Conservation (phyloP, 2,797 vertebrate species). For the Macrochelys suwanniensis region DNA sequence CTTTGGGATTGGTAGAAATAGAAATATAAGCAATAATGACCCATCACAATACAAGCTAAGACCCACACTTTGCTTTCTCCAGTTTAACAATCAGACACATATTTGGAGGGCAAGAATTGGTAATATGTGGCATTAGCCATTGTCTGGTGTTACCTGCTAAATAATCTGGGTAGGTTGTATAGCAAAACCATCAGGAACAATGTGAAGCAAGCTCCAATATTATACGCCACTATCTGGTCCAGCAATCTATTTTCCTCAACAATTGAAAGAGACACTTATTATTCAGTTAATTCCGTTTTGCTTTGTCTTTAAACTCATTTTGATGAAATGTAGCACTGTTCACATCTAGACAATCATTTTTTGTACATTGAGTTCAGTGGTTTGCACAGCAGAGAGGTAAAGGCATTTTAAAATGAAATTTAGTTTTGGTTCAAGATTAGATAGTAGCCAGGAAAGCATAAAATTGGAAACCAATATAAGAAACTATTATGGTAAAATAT, state of each 20-base stretch:
- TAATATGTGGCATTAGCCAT: neutral
- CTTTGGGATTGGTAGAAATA: neutral
- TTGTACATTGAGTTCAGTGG: neutral
- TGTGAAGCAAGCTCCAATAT: neutral
- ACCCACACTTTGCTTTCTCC: accelerated
- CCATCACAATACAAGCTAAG: neutral
- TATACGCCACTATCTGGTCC: neutral
- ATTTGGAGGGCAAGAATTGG: neutral
- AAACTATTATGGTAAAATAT: neutral
- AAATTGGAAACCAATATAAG: neutral
- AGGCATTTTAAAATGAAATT: neutral
- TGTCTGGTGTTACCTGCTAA: neutral
- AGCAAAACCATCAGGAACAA: neutral
- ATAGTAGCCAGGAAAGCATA: neutral
- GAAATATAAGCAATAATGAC: neutral
- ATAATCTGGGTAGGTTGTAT: neutral
- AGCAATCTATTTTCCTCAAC: neutral
- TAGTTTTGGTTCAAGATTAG: neutral
- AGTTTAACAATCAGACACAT: neutral
- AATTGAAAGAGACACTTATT: neutral
- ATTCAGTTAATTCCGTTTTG: neutral
- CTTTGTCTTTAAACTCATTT: neutral
- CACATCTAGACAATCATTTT: neutral
- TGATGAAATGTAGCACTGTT: neutral
- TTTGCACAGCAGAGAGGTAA: neutral